phyloP scores from a whole-genome alignment of 2,113 vertebrate genomes.

The Cacatua alba region DNA sequence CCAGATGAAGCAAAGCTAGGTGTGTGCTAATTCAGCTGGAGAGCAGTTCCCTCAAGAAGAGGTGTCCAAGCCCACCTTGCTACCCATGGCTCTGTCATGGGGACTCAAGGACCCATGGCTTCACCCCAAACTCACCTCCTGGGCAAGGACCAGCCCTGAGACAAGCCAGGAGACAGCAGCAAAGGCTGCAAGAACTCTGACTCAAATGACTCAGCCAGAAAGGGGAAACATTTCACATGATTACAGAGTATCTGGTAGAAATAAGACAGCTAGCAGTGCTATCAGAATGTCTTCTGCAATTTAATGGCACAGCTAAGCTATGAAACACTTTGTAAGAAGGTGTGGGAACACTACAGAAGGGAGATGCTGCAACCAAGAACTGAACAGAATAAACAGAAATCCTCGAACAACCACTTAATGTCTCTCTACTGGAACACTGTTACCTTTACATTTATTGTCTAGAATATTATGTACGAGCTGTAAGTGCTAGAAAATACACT shows the following conservation, averaged over 20 bases:
- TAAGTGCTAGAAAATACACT: background rate
- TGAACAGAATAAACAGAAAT: background rate
- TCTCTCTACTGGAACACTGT: background rate
- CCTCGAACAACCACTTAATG: background rate
- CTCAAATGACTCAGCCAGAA: background rate
- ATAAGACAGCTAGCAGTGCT: background rate
- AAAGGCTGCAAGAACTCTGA: background rate
- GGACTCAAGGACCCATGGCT: background rate
- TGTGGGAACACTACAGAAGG: background rate
- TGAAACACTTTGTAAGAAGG: background rate
- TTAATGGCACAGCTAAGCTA: background rate
- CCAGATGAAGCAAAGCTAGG: background rate
- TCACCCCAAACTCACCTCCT: background rate
- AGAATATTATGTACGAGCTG: background rate
- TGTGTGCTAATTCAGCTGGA: background rate
- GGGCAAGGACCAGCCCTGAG: rapidly evolving
- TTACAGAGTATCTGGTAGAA: background rate
- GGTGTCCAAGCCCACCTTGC: background rate
- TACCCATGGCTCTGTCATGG: no score
- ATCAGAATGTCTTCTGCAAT: background rate
- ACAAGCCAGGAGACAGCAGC: background rate
- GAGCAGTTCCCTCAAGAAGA: background rate
- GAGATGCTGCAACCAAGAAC: background rate
- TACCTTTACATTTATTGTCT: background rate
- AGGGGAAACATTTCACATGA: background rate